A percentile compares a stretch with the other conserved stretches of the same genome.
Conservation (phyloP, 1,140 invertebrate species). For the Lordiphosa mommai region DNA sequence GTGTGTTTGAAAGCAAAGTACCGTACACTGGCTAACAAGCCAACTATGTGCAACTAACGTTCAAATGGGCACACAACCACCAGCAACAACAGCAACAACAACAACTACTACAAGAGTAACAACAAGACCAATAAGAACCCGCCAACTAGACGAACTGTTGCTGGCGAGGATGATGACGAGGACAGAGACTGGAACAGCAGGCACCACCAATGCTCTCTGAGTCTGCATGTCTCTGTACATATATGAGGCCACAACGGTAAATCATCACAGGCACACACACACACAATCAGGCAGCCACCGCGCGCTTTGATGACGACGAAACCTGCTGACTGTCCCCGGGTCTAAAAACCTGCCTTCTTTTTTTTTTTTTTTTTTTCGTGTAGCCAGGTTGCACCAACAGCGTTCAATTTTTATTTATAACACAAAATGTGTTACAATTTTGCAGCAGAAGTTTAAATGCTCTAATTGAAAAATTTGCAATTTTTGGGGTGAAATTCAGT, state of each 20-base stretch:
- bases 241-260: constrained; percentile 68
- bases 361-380: not conserved
- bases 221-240: constrained; percentile 10
- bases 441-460: not conserved
- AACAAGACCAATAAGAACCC: constrained; percentile 29
- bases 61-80: constrained; percentile 56
- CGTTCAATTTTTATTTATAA: constrained; percentile 46
- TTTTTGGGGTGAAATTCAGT: too few species aligned
- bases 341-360: constrained; percentile 15
- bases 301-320: constrained; percentile 55
- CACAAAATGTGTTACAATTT: constrained; percentile 1
- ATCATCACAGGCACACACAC: constrained; percentile 44
- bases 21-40: constrained; percentile 68
- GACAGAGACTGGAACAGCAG: constrained; percentile 17
- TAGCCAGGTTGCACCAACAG: not conserved
- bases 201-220: constrained; percentile 8
- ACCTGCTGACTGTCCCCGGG: constrained; percentile 26
- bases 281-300: constrained; percentile 4
- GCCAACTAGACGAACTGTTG: constrained; percentile 20
- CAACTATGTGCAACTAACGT: constrained; percentile 65
- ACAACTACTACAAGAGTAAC: constrained; percentile 16
- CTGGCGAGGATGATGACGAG: constrained; percentile 30
- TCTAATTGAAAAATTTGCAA: not conserved
- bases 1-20: constrained; percentile 44
- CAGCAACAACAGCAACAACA: constrained; percentile 19